Percentiles rank a stretch among this genome's conserved stretches.
Evolutionary conservation across 2,888 invertebrate species (phyloP).

Genomic region (Pyralis farinalis): DNA sequence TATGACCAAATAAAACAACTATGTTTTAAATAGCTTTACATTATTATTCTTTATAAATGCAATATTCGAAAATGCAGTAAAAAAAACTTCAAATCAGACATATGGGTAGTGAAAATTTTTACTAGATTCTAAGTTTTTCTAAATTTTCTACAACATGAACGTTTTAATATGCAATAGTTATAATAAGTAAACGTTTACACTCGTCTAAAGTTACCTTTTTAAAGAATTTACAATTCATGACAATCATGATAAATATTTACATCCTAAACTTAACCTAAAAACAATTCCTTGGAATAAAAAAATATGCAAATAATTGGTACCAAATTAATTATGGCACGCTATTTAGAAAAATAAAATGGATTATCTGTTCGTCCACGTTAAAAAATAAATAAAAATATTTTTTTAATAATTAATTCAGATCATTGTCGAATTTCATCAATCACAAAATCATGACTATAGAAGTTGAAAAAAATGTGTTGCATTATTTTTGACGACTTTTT

Average conservation of each 20-base stretch:
- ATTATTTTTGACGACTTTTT: background rate
- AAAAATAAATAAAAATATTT: slow-evolving; percentile 8
- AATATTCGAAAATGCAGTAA: slow-evolving; percentile 36
- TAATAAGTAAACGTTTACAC: slow-evolving; percentile 60
- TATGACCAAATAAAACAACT: slow-evolving; percentile 23
- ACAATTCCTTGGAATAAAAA: slow-evolving; percentile 43
- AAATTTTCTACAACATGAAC: slow-evolving; percentile 76
- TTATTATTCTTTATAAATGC: slow-evolving; percentile 31
- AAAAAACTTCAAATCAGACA: slow-evolving; percentile 22
- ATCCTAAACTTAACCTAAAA: slow-evolving; percentile 35
- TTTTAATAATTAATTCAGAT: slow-evolving; percentile 30
- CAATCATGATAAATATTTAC: slow-evolving; percentile 70
- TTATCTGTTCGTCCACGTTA: slow-evolving; percentile 1
- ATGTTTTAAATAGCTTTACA: slow-evolving; percentile 14
- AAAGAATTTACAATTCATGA: slow-evolving; percentile 63
- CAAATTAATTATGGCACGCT: slow-evolving; percentile 35
- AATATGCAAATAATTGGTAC: slow-evolving; percentile 27
- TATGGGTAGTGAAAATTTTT: slow-evolving; percentile 39
- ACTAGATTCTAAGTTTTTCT: slow-evolving; percentile 50
- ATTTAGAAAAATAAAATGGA: slow-evolving; percentile 19
- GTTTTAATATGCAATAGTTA: slow-evolving; percentile 66
- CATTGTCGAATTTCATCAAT: slow-evolving; percentile 23
- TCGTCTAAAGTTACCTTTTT: slow-evolving; percentile 51
- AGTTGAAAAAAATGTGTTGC: slow-evolving; percentile 2
- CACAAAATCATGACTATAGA: slow-evolving; percentile 10